A percentile compares a stretch with the other conserved stretches of the same genome.
Conservation (phyloP, 2,797 vertebrate species). For the Macroramphosus scolopax region DNA sequence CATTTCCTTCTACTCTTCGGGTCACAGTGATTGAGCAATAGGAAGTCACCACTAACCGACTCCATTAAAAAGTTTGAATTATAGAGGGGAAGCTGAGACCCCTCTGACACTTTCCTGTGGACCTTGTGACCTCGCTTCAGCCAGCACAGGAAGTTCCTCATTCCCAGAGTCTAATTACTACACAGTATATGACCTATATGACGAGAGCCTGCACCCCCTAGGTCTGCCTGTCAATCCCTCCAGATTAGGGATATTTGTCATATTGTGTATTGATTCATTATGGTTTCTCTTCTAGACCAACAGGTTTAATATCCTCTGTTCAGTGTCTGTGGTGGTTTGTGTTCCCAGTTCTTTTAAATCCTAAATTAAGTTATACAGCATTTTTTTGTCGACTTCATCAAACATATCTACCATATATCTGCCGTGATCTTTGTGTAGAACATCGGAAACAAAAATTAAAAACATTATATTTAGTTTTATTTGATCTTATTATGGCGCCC, state of each 20-base stretch:
- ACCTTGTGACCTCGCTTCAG: constrained; percentile 50
- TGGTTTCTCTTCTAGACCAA: background rate
- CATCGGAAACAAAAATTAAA: too few species aligned
- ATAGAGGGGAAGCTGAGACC: constrained; percentile 56
- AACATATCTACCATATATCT: too few species aligned
- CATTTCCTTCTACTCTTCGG: too few species aligned
- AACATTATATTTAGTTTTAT: too few species aligned
- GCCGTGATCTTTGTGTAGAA: too few species aligned
- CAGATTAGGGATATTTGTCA: constrained; percentile 22
- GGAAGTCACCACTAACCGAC: constrained; percentile 50
- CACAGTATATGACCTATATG: constrained; percentile 40
- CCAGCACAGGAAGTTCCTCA: constrained; percentile 68
- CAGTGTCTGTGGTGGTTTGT: background rate
- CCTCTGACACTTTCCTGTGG: constrained; percentile 50
- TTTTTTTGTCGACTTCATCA: too few species aligned
- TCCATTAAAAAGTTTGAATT: constrained; percentile 46
- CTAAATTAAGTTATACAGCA: too few species aligned
- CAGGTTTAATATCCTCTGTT: background rate
- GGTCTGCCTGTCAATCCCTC: constrained; percentile 22
- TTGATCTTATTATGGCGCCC: too few species aligned
- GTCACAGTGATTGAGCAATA: too few species aligned
- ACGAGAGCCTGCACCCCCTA: constrained; percentile 22
- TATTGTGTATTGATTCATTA: constrained; percentile 10
- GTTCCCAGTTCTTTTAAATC: too few species aligned
- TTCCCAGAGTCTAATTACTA: constrained; percentile 45